Base-by-base conservation (phyloP, 2,888 invertebrate species). In the Bedellia somnulentella region DNA sequence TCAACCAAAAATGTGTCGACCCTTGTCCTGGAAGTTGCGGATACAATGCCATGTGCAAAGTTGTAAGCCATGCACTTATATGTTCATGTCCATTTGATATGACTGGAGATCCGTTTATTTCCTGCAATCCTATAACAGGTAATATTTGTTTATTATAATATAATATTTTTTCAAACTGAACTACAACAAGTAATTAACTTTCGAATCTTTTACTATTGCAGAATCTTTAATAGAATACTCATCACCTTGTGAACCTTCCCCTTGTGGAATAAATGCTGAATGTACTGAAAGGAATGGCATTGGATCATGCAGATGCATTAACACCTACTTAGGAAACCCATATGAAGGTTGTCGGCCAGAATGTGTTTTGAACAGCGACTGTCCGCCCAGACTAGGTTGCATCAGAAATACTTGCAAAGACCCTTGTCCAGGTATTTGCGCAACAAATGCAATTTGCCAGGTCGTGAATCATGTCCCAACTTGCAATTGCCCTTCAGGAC, bases 321-420 rank as follows among this genome's bases (percentile, higher is more conserved):
- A 82, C 13, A 71, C 76, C 35, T 85, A 81, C 44, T 45, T 70
- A 28, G 68, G 64, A 24, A 64, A 71, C 40, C 71, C 70, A 33
- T 63, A 67, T 39, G 63, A 75, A 38, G 89, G 88, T 12, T 91
- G 92, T 52, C 79, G 86, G 34, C 89, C 89, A 1, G 90, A 91
- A 61, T 92, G 92, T 56, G 79, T 87, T 4, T 80, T 88, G 30
- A 89, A 89, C 50, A 81, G 84, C 9, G 91, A 92, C 51, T 92
- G 92, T 48, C 64, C 83, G 5, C 82, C 82, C 24, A 80, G 83
- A 51, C 68, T 80, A 45, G 86, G 89, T 18, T 90, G 89, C 47
- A 78, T 87, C 15, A 83, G 86, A 56, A 82, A 83, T 45, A 87
- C 85, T 63, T 88, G 89, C 55, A 80, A 78, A 49, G 85, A 91